Percentiles rank a stretch among this genome's conserved stretches.
Conservation (phyloP, 2,888 invertebrate genomes). For the Athrips mouffetella region DNA sequence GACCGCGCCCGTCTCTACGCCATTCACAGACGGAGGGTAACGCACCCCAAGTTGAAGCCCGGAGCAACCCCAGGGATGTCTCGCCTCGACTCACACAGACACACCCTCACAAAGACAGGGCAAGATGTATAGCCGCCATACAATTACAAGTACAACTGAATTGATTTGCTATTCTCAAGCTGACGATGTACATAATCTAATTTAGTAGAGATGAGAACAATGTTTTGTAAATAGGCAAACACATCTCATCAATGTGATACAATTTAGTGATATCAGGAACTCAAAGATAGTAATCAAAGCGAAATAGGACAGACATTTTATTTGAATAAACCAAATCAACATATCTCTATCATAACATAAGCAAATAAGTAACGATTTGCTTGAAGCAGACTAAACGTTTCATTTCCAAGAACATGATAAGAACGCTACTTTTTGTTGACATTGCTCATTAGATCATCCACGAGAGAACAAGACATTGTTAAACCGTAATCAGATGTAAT, state of each 20-base stretch:
- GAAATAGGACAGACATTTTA: too few relatives aligned
- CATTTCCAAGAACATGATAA: background rate
- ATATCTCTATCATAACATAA: too few relatives aligned
- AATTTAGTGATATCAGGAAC: too few relatives aligned
- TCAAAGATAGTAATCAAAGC: too few relatives aligned
- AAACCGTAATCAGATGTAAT: slow-evolving; percentile 13
- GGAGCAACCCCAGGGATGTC: slow-evolving; percentile 40
- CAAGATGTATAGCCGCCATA: slow-evolving; percentile 27
- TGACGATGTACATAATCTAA: background rate
- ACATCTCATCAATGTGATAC: too few relatives aligned
- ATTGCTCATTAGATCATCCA: slow-evolving; percentile 8
- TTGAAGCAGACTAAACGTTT: background rate
- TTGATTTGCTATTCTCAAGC: slow-evolving; percentile 26
- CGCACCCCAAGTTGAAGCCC: slow-evolving; percentile 65
- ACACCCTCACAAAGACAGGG: slow-evolving; percentile 41
- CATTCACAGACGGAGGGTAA: slow-evolving; percentile 53
- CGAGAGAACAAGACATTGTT: background rate
- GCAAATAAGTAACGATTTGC: background rate
- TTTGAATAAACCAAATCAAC: too few relatives aligned
- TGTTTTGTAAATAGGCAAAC: too few relatives aligned
- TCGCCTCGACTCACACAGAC: slow-evolving; percentile 35
- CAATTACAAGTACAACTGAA: slow-evolving; percentile 33
- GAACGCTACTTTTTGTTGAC: background rate
- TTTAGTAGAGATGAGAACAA: too few relatives aligned
- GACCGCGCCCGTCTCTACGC: slow-evolving; percentile 38